These are phyloP conservation scores for Phalera bucephala DNA, from an alignment of 2,888 invertebrate species.

Conservation along the genomic window DNA sequence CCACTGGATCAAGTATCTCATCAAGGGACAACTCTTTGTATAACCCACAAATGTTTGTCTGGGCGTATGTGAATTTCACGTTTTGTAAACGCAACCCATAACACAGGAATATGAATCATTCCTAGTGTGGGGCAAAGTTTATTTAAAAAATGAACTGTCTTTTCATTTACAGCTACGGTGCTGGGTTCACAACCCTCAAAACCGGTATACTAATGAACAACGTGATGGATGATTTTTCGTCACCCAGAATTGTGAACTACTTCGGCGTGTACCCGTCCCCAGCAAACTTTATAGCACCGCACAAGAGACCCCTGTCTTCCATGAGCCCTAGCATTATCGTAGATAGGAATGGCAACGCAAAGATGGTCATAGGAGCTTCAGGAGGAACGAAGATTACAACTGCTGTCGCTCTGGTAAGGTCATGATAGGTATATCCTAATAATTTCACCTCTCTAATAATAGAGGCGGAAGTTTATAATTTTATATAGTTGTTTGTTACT, in stretches of 20 bases:
- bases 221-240: conserved; percentile 97
- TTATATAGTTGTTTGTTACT: too few relatives aligned
- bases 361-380: conserved; percentile 90
- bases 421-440: neutral
- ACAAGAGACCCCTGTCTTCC: conserved; percentile 93
- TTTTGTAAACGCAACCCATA: too few relatives aligned
- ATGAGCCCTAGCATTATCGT: conserved; percentile 93
- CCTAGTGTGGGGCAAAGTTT: too few relatives aligned
- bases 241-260: conserved; percentile 86
- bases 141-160: too few relatives aligned
- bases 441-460: too few relatives aligned
- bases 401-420: conserved; percentile 85
- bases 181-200: conserved; percentile 88
- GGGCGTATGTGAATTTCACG: too few relatives aligned
- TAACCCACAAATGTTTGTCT: too few relatives aligned
- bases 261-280: conserved; percentile 90
- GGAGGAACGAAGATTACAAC: conserved; percentile 93
- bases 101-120: too few relatives aligned
- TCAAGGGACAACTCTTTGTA: too few relatives aligned
- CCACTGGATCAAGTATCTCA: too few relatives aligned
- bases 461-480: too few relatives aligned
- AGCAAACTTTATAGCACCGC: conserved; percentile 90
- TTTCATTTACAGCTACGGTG: conserved; percentile 96
- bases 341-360: conserved; percentile 85
- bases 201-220: conserved; percentile 97